Evolutionary conservation across 2,888 invertebrate genomes (phyloP), one percentile per base, ranked within the genome.

Genomic region (Scaptomyza tumidula): DNA sequence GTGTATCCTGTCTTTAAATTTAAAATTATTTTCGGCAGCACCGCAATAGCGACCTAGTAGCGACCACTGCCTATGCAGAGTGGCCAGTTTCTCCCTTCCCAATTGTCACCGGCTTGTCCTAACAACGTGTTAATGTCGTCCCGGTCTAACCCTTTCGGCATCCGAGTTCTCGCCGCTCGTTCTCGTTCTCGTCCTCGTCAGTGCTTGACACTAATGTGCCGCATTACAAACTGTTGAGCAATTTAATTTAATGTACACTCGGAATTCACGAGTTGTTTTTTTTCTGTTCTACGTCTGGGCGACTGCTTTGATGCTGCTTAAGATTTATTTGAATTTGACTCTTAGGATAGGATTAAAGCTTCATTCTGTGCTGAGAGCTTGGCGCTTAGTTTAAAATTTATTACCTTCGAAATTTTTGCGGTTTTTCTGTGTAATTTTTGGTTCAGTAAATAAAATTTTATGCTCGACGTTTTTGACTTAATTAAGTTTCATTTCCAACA

Each of bases 211-310:
- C 85, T 89, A 90, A 90, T 90, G 90, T 87, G 81, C 89, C 88
- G 90, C 90, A 90, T 90, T 90, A 90, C 90, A 90, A 90, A 90
- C 90, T 90, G 90, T 90, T 89, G 89, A 90, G 89, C 89, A 90
- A 89, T 90, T 90, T 90, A 89, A 90, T 89, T 90, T 90, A 90
- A 90, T 90, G 89, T 77, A 63, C 45, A 68, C 61, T 75, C 71
- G 44, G 37, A 45, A 44, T 31, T 49, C 4, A 35, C 50, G 29
- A 62, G 33, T 53, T 62, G 43, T 44, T 43, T 33, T 57, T 46
- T 49, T 72, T 69, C 63, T 24, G 24, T 52, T 48, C 35, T 37
- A 52, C 29, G 53, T 56, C 49, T 65, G 45, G 19, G 10, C 80
- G 49, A 70, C 80, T 55, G 39, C 69, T 72, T 70, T 58, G 71